Evolutionary conservation across 2,113 vertebrate species (phyloP), one percentile per base, ranked within the genome.

Genomic region (Periophthalmus modestus): DNA sequence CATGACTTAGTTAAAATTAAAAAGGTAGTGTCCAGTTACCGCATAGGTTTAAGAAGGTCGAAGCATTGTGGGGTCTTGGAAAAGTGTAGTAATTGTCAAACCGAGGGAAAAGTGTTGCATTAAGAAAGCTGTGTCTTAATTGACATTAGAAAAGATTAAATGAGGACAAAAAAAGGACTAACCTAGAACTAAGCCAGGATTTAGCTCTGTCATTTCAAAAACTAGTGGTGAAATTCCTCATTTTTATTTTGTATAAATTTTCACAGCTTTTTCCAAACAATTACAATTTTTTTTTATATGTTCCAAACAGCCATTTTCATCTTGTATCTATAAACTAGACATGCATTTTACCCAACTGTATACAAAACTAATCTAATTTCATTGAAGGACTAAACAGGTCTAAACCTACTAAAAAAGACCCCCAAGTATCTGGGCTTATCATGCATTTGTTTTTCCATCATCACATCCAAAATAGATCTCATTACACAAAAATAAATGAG

Each of bases 401-500:
- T 19, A 52, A 18, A n/a, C 10, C 1, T 1, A 11, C 55, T 10
- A 24, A 23, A 58, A 63, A 62, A 62, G 28, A 55, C 18, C 10
- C 18, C 18, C 10, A 7, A 36, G 28, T 4, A 55, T 55, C 19
- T 55, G 52, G 19, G 18, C 19, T 55, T 55, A 18, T 55, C 52
- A n/a, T 21, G 62, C 18, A 39, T 39, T 65, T 39, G 34, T 50
- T 62, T 67, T 72, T 33, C 75, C 55, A 28, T 75, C 65, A 39
- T 47, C 15, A 21, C 12, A 2, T 13, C 65, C 71, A 59, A 77
- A 83, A 81, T 75, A 81, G 81, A 75, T 81, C 52, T 75, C 21
- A 79, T 81, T 69, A 74, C 13, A 46, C 19, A 69, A 2, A 69
- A 55, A 74, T 61, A 14, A 66, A 69, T 39, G 52, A 47, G 34